Evolutionary conservation across 2,797 vertebrate species (phyloP).

Genomic region (Enteromius paludinosus): DNA sequence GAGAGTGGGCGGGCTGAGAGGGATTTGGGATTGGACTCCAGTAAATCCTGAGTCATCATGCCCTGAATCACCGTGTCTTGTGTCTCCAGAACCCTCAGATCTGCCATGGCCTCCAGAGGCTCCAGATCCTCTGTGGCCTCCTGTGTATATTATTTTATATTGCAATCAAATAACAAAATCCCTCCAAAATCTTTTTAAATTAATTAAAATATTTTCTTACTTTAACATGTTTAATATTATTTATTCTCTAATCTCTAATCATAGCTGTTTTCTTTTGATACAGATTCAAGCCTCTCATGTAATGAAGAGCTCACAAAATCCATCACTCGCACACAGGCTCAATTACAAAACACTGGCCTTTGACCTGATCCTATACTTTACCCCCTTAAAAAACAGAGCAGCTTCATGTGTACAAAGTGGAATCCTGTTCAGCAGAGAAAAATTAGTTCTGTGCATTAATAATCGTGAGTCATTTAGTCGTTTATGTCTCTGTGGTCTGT

Average conservation of each 20-base stretch:
- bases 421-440: neutral
- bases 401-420: slow-evolving; percentile 20
- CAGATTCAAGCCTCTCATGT: slow-evolving; percentile 23
- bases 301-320: slow-evolving; percentile 23
- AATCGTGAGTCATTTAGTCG: neutral
- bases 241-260: slow-evolving; percentile 66
- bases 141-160: neutral
- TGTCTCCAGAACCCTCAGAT: too few relatives aligned
- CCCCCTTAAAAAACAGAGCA: slow-evolving; percentile 28
- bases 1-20: too few relatives aligned
- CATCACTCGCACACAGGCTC: slow-evolving; percentile 23
- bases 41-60: too few relatives aligned
- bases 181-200: neutral
- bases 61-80: too few relatives aligned
- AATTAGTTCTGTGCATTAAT: slow-evolving; percentile 17
- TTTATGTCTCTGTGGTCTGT: neutral
- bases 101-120: too few relatives aligned
- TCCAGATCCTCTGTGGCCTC: too few relatives aligned
- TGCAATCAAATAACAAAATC: neutral
- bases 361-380: slow-evolving; percentile 8
- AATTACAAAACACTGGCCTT: slow-evolving; percentile 47
- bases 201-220: neutral
- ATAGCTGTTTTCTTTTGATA: slow-evolving; percentile 42
- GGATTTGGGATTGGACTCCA: too few relatives aligned
- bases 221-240: neutral